Evolutionary conservation across 2,113 vertebrate genomes (phyloP).

Genomic region (Malurus melanocephalus): DNA sequence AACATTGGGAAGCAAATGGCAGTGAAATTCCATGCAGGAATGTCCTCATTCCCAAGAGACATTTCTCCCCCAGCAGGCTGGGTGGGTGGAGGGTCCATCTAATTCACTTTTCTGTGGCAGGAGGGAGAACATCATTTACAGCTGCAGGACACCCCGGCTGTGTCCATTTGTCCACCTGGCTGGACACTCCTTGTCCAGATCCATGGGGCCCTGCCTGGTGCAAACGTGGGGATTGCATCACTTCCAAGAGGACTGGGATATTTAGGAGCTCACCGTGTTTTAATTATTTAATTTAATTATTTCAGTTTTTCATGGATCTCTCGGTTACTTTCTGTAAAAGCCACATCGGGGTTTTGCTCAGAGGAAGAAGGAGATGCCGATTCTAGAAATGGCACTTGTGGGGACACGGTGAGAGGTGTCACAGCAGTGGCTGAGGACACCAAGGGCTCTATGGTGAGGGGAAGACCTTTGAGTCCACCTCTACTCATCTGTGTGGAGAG

Average conservation of each 20-base stretch:
- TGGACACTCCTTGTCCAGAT: background rate
- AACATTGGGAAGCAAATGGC: background rate
- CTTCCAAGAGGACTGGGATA: background rate
- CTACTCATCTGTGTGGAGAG: background rate
- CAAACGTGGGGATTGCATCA: fast-evolving
- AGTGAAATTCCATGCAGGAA: background rate
- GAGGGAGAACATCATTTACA: background rate
- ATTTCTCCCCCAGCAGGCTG: background rate
- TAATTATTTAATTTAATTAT: too few relatives aligned
- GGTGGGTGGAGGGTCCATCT: background rate
- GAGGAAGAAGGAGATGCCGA: fast-evolving
- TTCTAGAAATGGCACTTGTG: background rate
- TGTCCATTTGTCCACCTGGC: fast-evolving
- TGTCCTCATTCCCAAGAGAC: background rate
- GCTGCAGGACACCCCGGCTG: fast-evolving
- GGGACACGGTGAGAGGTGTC: background rate
- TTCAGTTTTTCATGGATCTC: background rate
- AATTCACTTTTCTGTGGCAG: fast-evolving
- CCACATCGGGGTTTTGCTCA: fast-evolving
- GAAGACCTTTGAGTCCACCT: background rate
- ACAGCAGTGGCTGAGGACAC: background rate
- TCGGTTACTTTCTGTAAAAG: background rate
- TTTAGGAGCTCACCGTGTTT: background rate
- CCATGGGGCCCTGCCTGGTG: background rate
- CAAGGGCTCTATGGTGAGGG: fast-evolving